phyloP scores from a whole-genome alignment of 1,140 invertebrate species.

The Heliconius eleuchia region DNA sequence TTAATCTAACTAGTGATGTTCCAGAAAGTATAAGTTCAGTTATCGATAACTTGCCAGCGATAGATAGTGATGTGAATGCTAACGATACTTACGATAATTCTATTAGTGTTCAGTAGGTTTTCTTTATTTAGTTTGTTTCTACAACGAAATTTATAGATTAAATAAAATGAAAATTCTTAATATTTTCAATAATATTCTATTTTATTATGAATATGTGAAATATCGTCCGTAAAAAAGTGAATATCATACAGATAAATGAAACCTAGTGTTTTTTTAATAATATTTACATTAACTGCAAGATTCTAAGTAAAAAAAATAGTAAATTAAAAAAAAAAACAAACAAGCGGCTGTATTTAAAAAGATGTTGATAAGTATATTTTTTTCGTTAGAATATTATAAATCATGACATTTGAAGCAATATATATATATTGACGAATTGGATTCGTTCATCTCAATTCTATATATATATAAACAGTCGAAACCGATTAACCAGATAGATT shows the following conservation, averaged over 20 bases:
- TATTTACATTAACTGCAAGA: not conserved
- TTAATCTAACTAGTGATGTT: slow-evolving; percentile 25
- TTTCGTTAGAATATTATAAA: not conserved
- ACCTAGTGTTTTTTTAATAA: not conserved
- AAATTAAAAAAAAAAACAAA: not conserved
- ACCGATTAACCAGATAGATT: too few relatives aligned
- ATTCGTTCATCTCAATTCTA: too few relatives aligned
- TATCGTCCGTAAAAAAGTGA: not conserved
- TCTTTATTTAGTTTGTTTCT: not conserved
- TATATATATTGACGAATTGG: not conserved
- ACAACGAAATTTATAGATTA: not conserved
- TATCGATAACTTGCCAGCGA: slow-evolving; percentile 67
- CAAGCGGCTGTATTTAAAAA: not conserved
- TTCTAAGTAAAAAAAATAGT: not conserved
- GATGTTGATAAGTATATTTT: not conserved
- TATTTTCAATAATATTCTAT: slow-evolving; percentile 1
- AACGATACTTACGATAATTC: slow-evolving; percentile 46
- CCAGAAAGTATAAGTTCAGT: slow-evolving; percentile 55
- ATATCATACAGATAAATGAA: not conserved
- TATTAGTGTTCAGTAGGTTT: slow-evolving; percentile 16
- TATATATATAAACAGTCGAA: not conserved
- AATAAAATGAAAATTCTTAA: not conserved
- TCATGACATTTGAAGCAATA: not conserved
- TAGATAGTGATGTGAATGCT: slow-evolving; percentile 65
- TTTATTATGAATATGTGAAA: not conserved